phyloP scores from a whole-genome alignment of 2,113 vertebrate species.

The Tyrannus savana region DNA sequence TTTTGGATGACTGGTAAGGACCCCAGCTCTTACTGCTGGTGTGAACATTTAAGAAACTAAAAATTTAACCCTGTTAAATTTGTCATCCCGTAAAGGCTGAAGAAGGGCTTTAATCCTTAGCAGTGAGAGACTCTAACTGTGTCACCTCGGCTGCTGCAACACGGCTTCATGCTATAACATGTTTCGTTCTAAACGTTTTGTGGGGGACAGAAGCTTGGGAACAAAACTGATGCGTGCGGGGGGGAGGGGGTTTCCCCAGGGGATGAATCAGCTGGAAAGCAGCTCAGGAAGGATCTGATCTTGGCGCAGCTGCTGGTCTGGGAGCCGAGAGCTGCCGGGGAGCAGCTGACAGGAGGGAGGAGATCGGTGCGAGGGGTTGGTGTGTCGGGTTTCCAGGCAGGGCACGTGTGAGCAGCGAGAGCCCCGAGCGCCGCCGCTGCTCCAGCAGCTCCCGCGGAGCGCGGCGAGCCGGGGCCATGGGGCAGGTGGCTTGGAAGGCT shows the following conservation, averaged over 20 bases:
- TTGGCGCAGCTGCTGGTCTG: background rate
- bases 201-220: background rate
- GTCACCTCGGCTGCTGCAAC: background rate
- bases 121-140: background rate
- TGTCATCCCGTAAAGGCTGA: background rate
- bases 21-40: background rate
- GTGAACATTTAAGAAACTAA: background rate
- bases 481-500: conserved; percentile 75
- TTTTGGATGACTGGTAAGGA: background rate
- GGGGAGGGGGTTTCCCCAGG: background rate
- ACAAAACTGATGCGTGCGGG: background rate
- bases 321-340: background rate
- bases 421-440: background rate
- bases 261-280: background rate
- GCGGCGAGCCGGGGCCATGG: conserved; percentile 72
- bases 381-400: conserved; percentile 43
- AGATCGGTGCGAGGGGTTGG: background rate
- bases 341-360: conserved; percentile 18
- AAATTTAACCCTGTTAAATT: background rate
- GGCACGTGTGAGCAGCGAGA: conserved; percentile 41
- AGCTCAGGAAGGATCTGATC: background rate
- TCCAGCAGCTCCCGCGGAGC: background rate
- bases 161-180: fast-evolving
- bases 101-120: background rate
- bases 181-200: fast-evolving